Evolutionary conservation across 1,140 invertebrate genomes (phyloP).

Genomic region (Manduca sexta): DNA sequence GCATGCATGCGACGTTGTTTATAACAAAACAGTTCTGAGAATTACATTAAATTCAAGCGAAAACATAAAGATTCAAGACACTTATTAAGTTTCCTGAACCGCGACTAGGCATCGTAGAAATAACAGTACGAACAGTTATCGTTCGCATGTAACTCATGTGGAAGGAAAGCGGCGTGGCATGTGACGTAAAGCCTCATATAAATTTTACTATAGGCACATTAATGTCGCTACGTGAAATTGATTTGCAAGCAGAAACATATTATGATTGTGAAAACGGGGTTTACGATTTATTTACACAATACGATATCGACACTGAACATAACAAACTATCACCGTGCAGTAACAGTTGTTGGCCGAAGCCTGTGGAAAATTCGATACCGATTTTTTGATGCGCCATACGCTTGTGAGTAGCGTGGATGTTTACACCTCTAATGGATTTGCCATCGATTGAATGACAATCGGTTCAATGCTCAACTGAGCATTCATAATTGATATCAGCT

Average conservation of each 20-base stretch:
- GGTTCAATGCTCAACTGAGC: too few species aligned
- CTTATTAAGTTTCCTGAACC: constrained; percentile 27
- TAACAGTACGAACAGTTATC: constrained; percentile 33
- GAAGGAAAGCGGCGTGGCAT: constrained; percentile 48
- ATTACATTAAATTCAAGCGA: too few species aligned
- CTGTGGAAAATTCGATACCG: constrained; percentile 26
- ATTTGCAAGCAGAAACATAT: constrained; percentile 72
- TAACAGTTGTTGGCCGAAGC: constrained; percentile 27
- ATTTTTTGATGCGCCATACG: neutral
- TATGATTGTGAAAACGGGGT: constrained; percentile 72
- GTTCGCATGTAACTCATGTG: constrained; percentile 43
- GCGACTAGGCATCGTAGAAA: constrained; percentile 20
- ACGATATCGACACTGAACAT: constrained; percentile 59
- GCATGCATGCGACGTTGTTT: too few species aligned
- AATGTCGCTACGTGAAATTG: constrained; percentile 72
- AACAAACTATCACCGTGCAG: constrained; percentile 56
- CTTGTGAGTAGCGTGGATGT: neutral
- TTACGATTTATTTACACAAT: constrained; percentile 72
- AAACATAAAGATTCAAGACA: neutral
- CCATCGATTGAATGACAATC: neutral
- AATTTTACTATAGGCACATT: constrained; percentile 71
- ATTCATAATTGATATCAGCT: neutral
- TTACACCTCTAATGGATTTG: constrained; percentile 7
- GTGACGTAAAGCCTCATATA: constrained; percentile 69
- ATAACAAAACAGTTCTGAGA: too few species aligned